Evolutionary conservation across 2,113 vertebrate genomes (phyloP).

Genomic region (Sminthopsis crassicaudata): DNA sequence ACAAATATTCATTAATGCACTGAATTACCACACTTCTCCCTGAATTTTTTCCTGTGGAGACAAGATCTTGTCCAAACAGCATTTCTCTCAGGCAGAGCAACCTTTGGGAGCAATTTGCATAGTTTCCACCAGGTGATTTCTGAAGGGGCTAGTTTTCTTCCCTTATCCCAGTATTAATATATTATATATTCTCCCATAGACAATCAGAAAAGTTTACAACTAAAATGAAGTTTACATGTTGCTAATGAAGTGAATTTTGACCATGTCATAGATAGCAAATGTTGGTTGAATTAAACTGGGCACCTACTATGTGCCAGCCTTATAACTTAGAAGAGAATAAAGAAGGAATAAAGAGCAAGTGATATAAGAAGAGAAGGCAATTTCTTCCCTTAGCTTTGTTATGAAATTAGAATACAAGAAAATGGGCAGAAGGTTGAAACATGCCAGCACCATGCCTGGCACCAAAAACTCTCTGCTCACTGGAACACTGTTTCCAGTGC

Average conservation of each 20-base stretch:
- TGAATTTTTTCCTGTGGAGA: neutral
- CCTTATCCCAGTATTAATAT: neutral
- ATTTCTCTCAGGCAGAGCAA: slow-evolving; percentile 14
- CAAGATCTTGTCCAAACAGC: slow-evolving; percentile 4
- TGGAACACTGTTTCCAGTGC: too few species aligned
- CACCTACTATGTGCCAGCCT: neutral
- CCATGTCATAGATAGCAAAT: neutral
- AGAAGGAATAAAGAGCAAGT: neutral
- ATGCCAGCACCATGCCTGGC: too few species aligned
- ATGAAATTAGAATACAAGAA: neutral
- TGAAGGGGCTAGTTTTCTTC: slow-evolving; percentile 27
- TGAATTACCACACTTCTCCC: neutral
- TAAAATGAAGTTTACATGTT: slow-evolving; percentile 22
- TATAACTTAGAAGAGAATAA: neutral
- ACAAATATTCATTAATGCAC: neutral
- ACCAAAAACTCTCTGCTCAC: too few species aligned
- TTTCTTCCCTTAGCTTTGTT: neutral
- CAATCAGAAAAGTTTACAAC: neutral
- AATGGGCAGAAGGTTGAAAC: too few species aligned
- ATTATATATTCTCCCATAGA: neutral
- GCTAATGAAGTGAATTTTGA: slow-evolving; percentile 13
- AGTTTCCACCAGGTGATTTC: neutral
- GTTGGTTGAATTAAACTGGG: neutral
- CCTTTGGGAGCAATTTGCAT: neutral
- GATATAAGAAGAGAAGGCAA: neutral